Evolutionary conservation across 2,113 vertebrate genomes (phyloP), one percentile per base, ranked within the genome.

Genomic region (Sciurus niger): DNA sequence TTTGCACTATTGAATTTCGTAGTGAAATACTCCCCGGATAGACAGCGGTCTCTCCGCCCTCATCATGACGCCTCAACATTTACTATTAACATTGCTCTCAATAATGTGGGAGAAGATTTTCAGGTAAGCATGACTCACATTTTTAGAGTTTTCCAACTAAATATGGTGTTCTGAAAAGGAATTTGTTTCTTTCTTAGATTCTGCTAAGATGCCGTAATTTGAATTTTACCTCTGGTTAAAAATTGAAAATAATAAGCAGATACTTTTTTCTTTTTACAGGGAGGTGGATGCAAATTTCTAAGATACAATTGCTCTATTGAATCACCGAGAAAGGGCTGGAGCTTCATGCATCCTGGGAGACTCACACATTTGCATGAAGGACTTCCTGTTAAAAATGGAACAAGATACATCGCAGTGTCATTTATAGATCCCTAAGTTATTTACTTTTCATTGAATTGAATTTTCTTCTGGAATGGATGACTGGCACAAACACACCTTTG

Each of bases 61-160:
- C 99, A 99, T 96, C 99, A 99, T 1, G 99, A 99, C 85, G 99
- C 99, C n/a, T 99, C 99, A 30, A 99, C 99, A 0, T 99, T 99
- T 98, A 99, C 99, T 2, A 99, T 99, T 97, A 99, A 99, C 97
- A 99, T 99, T 0, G 99, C 99, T 13, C 99, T 99, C 84, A 99
- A 99, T 97, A 99, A 98, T 94, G 99, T 99, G 97, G 99, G 99
- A 97, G 97, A 94, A 84, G 99, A 99, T 97, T 99, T 99, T 93
- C 99, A 99, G 99, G 99, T 99, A 98, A 96, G 96, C 93, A 70
- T 9, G n/a, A n/a, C 32, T 78, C 32, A 65, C 51, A 5, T 22
- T 6, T 88, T 46, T 73, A 58, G 0, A 76, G 77, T 92, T 40
- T 76, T 84, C 18, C 55, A 51, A 58, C 58, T 89, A 91, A 94